phyloP scores from a whole-genome alignment of 2,797 vertebrate genomes.

The Chelonia mydas region DNA sequence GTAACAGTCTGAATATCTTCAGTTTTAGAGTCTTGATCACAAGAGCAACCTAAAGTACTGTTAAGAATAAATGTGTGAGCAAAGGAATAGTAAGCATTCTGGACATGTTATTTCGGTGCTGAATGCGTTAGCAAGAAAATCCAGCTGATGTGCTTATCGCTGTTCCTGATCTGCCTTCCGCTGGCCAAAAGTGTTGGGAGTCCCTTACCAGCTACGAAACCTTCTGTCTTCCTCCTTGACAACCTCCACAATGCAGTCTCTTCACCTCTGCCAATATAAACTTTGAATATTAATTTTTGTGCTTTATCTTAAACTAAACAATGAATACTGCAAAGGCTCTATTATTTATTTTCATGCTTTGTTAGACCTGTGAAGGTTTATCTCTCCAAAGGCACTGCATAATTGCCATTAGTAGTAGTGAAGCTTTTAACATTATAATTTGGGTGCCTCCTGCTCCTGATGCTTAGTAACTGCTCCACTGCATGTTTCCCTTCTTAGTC shows the following conservation, averaged over 20 bases:
- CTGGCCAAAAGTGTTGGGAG: not conserved
- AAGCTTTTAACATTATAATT: not conserved
- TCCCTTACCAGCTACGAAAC: not conserved
- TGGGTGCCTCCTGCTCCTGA: not conserved
- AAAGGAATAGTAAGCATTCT: not conserved
- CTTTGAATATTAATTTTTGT: not conserved
- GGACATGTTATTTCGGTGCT: not conserved
- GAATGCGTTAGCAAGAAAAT: not conserved
- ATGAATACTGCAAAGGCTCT: not conserved
- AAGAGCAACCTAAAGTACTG: no score
- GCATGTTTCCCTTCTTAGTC: conserved; percentile 1
- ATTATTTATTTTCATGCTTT: not conserved
- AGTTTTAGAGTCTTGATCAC: not conserved
- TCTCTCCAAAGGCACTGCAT: not conserved
- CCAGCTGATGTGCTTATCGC: not conserved
- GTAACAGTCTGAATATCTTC: no score
- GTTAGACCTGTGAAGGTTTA: not conserved
- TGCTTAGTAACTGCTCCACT: conserved; percentile 34
- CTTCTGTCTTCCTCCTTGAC: not conserved
- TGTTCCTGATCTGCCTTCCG: not conserved
- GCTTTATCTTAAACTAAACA: not conserved
- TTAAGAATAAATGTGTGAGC: not conserved
- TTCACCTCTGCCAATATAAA: not conserved
- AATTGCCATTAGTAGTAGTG: not conserved
- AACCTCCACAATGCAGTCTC: not conserved